Percentiles rank a stretch among this genome's conserved stretches.
Evolutionary conservation across 2,113 vertebrate genomes (phyloP).

Genomic region (Mormyrus lacerda): DNA sequence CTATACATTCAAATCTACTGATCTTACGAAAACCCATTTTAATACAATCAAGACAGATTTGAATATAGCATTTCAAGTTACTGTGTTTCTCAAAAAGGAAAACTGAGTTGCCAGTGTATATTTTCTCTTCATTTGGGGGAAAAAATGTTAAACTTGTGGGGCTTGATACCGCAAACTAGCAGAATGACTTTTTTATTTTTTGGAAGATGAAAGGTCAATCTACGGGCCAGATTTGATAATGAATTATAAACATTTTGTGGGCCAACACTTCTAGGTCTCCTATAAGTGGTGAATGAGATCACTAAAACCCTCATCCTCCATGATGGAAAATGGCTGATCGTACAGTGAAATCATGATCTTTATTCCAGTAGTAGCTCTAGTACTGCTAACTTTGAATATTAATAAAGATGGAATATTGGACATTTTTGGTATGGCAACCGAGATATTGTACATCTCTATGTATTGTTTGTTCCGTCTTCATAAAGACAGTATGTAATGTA

Average conservation of each 20-base stretch:
- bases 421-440: background rate
- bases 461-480: background rate
- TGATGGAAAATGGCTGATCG: background rate
- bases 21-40: background rate
- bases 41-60: background rate
- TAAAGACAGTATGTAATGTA: background rate
- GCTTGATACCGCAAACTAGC: background rate
- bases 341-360: background rate
- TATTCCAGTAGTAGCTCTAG: background rate
- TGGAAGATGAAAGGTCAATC: background rate
- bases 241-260: background rate
- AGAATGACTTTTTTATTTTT: background rate
- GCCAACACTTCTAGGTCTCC: background rate
- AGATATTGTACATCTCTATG: background rate
- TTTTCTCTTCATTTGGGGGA: background rate
- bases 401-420: background rate
- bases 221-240: background rate
- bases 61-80: background rate
- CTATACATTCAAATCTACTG: background rate
- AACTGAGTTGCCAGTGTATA: background rate
- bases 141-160: background rate
- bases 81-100: background rate
- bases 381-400: background rate
- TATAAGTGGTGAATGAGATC: background rate
- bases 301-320: background rate